Percentiles rank a stretch among this genome's conserved stretches.
Conservation (phyloP, 2,113 vertebrate species). For the Micronycteris hirsuta region DNA sequence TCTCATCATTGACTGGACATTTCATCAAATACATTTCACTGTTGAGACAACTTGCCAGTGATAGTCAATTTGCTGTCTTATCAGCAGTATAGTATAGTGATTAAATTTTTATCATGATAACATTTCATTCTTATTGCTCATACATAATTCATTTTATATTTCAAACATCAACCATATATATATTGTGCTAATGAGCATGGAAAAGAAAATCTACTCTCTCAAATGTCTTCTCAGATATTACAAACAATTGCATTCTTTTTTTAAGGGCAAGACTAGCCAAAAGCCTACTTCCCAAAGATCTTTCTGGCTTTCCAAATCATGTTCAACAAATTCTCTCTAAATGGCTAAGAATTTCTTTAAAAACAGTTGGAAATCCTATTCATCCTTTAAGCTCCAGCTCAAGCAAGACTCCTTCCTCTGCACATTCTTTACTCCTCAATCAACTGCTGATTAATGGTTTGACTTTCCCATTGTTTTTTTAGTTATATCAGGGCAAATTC, state of each 20-base stretch:
- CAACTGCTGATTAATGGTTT: background rate
- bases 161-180: slow-evolving; percentile 56
- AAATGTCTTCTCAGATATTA: background rate
- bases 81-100: slow-evolving; percentile 63
- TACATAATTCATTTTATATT: slow-evolving; percentile 67
- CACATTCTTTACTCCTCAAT: background rate
- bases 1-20: slow-evolving; percentile 65
- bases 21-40: slow-evolving; percentile 67
- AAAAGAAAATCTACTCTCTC: slow-evolving; percentile 46
- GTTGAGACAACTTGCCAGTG: slow-evolving; percentile 71
- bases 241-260: slow-evolving; percentile 31
- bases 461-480: background rate
- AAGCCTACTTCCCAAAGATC: background rate
- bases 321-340: background rate
- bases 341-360: background rate
- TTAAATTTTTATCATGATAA: slow-evolving; percentile 73
- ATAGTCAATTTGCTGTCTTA: slow-evolving; percentile 65
- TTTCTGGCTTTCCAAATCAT: background rate
- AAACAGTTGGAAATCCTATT: background rate
- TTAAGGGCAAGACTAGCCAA: background rate
- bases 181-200: slow-evolving; percentile 59
- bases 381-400: background rate
- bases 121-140: slow-evolving; percentile 59
- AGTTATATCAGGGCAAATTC: background rate
- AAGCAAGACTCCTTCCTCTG: background rate